phyloP scores from a whole-genome alignment of 2,113 vertebrate species.

The Dicentrarchus labrax region DNA sequence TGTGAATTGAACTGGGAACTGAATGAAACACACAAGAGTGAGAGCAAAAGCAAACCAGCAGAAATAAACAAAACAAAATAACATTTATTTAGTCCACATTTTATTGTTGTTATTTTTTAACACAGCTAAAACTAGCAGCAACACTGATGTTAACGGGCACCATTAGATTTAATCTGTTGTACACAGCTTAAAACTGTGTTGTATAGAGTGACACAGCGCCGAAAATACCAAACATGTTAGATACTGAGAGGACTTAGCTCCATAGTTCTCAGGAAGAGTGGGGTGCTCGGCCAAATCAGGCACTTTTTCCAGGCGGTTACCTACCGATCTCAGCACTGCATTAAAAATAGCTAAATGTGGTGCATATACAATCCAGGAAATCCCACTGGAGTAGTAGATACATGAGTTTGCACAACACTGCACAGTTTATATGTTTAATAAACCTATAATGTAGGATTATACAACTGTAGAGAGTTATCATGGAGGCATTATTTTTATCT shows the following conservation, averaged over 20 bases:
- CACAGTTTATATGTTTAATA: not conserved
- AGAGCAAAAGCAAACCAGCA: not conserved
- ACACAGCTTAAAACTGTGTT: not conserved
- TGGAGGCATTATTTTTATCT: not conserved
- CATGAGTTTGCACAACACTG: not conserved
- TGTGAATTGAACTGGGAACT: slow-evolving; percentile 18
- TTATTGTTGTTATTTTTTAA: not conserved
- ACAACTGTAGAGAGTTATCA: not conserved
- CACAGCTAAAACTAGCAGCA: slow-evolving; percentile 1
- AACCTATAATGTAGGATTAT: not conserved
- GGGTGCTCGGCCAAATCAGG: not conserved
- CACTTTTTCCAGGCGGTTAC: not conserved
- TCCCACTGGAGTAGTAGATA: not conserved
- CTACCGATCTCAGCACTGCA: not conserved
- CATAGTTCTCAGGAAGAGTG: not conserved
- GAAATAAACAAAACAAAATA: slow-evolving; percentile 10
- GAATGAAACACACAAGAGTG: slow-evolving; percentile 14
- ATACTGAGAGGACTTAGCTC: not conserved
- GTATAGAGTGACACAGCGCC: not conserved
- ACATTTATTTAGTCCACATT: not conserved
- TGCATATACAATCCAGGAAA: not conserved
- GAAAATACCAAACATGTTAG: not conserved
- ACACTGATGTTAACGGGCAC: not conserved
- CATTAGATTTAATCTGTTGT: not conserved
- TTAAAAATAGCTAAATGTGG: not conserved